A percentile compares a stretch with the other conserved stretches of the same genome.
These are phyloP conservation scores for Argyrosomus regius DNA, from an alignment of 2,797 vertebrate species.

Conservation along the genomic window DNA sequence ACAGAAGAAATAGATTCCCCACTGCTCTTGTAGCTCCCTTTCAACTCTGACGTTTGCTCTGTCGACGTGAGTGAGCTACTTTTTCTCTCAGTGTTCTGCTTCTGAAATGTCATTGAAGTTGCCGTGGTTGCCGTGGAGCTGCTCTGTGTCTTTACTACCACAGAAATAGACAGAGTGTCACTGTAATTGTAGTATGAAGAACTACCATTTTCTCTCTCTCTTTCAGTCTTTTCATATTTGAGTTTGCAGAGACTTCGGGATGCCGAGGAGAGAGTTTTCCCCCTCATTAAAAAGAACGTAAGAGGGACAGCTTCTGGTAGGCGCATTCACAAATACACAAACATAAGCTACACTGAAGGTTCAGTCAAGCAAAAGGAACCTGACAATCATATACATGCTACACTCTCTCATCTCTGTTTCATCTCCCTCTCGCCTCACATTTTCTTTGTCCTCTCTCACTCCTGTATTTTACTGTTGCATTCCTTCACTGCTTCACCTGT, in stretches of 20 bases:
- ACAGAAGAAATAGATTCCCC: slow-evolving; percentile 46
- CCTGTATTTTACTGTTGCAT: not conserved
- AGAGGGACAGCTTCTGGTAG: slow-evolving; percentile 38
- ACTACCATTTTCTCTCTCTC: slow-evolving; percentile 12
- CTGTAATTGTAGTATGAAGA: slow-evolving; percentile 54
- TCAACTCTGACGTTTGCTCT: slow-evolving; percentile 50
- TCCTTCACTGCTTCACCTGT: not conserved
- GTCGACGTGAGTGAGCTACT: slow-evolving; percentile 30
- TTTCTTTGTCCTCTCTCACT: slow-evolving; percentile 4
- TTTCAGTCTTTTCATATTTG: slow-evolving; percentile 36
- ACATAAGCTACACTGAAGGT: slow-evolving; percentile 28
- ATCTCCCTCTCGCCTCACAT: slow-evolving; percentile 36
- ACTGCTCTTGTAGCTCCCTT: slow-evolving; percentile 48
- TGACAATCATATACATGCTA: slow-evolving; percentile 48
- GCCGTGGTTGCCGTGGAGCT: slow-evolving; percentile 13
- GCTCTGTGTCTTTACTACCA: slow-evolving; percentile 26
- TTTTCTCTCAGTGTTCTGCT: slow-evolving; percentile 25
- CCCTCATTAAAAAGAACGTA: slow-evolving; percentile 68
- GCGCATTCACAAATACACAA: slow-evolving; percentile 30
- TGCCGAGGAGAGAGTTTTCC: slow-evolving; percentile 60
- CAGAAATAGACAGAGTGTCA: slow-evolving; percentile 30
- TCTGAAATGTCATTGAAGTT: slow-evolving; percentile 51
- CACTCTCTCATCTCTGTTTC: slow-evolving; percentile 33
- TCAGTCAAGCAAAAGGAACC: slow-evolving; percentile 49
- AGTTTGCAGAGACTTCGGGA: slow-evolving; percentile 63